Percentiles rank a stretch among this genome's conserved stretches.
Conservation (phyloP, 2,888 invertebrate genomes). For the Emmelina monodactyla region DNA sequence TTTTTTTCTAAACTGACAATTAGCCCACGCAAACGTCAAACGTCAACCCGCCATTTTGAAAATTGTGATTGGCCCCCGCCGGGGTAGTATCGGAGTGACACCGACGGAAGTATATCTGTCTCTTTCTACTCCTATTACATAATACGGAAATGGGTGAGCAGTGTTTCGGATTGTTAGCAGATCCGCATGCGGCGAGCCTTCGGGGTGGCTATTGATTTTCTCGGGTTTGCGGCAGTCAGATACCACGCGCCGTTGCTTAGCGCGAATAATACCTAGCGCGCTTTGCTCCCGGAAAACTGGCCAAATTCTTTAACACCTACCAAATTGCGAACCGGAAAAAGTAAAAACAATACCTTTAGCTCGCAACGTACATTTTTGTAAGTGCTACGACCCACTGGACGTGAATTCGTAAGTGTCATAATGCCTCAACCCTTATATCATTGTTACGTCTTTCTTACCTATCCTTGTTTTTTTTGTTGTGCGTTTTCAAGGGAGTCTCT, state of each 20-base stretch:
- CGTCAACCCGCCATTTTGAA: constrained; percentile 48
- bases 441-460: too few relatives aligned
- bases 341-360: too few relatives aligned
- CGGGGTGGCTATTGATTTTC: constrained; percentile 62
- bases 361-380: too few relatives aligned
- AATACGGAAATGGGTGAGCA: constrained; percentile 60
- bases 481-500: too few relatives aligned
- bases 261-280: constrained; percentile 55
- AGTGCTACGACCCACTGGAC: too few relatives aligned
- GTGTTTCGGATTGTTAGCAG: constrained; percentile 40
- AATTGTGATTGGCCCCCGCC: constrained; percentile 34
- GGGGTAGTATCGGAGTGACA: constrained; percentile 37
- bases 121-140: constrained; percentile 43
- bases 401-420: too few relatives aligned
- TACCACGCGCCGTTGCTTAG: constrained; percentile 50
- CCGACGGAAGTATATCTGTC: constrained; percentile 29
- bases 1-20: too few relatives aligned
- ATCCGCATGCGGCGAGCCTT: constrained; percentile 56
- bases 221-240: constrained; percentile 59
- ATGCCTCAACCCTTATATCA: too few relatives aligned
- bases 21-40: constrained; percentile 61
- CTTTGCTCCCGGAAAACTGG: constrained; percentile 44
- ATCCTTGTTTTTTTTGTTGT: too few relatives aligned
- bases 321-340: too few relatives aligned
- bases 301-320: too few relatives aligned